Evolutionary conservation across 2,113 vertebrate species (phyloP).

Genomic region (Myxocyprinus asiaticus): DNA sequence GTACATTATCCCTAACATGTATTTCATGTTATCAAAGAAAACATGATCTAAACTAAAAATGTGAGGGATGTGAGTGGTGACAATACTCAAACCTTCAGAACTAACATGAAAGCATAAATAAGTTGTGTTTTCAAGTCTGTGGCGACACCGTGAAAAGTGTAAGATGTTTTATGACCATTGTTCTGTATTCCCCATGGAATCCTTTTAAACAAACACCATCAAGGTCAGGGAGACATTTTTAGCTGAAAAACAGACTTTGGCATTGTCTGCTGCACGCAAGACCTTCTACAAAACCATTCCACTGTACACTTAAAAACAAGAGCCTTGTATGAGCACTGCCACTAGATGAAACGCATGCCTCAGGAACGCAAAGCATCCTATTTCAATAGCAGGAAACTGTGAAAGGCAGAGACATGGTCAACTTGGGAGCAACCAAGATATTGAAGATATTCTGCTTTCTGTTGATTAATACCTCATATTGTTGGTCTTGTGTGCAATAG

Average conservation of each 20-base stretch:
- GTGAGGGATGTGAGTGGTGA: too few species aligned
- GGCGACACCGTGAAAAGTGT: constrained; percentile 28
- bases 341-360: constrained; percentile 40
- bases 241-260: constrained; percentile 5
- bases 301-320: constrained; percentile 19
- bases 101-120: too few species aligned
- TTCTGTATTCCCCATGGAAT: constrained; percentile 35
- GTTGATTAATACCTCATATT: too few species aligned
- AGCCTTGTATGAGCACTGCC: not conserved
- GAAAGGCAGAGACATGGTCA: not conserved
- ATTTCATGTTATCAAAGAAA: too few species aligned
- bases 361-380: constrained; percentile 32
- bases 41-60: too few species aligned
- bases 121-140: constrained; percentile 22
- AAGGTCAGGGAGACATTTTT: constrained; percentile 41
- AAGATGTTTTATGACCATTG: constrained; percentile 36
- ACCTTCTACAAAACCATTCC: constrained; percentile 18
- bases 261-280: not conserved
- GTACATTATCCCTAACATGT: too few species aligned
- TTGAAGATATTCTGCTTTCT: not conserved
- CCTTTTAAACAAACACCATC: constrained; percentile 30
- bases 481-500: too few species aligned
- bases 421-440: not conserved
- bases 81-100: too few species aligned
- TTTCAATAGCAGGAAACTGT: constrained; percentile 49